Conservation (phyloP, 1,140 invertebrate genomes). For the Drosophila mojavensis region DNA sequence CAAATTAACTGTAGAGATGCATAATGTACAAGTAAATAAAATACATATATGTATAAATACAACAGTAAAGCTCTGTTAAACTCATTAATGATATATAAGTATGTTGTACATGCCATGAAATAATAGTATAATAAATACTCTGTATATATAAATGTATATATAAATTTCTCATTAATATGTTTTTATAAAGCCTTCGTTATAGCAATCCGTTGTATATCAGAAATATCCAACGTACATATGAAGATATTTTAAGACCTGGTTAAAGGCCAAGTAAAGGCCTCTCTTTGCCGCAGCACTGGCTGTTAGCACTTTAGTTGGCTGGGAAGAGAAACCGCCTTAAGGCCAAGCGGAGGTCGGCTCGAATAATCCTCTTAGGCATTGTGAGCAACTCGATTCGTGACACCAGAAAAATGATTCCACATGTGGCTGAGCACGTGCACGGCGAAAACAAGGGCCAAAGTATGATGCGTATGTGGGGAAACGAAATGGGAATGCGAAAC, state of each 20-base stretch:
- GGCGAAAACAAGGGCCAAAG: conserved; percentile 9
- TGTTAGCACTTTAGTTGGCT: conserved; percentile 22
- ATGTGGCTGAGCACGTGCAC: conserved; percentile 24
- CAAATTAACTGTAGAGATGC: too few relatives aligned
- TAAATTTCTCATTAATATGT: too few relatives aligned
- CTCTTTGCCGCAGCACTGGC: neutral
- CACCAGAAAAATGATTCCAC: conserved; percentile 33
- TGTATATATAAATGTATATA: too few relatives aligned
- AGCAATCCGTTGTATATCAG: neutral
- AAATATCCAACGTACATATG: neutral
- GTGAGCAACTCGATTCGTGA: conserved; percentile 32
- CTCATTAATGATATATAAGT: too few relatives aligned
- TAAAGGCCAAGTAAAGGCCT: conserved; percentile 15
- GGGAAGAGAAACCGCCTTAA: neutral
- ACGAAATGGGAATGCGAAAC: neutral
- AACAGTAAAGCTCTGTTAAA: too few relatives aligned
- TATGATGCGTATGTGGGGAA: conserved; percentile 5
- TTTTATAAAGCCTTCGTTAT: too few relatives aligned
- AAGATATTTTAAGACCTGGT: neutral
- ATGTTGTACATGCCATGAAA: too few relatives aligned
- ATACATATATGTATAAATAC: too few relatives aligned
- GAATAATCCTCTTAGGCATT: conserved; percentile 24
- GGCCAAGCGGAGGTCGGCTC: conserved; percentile 14
- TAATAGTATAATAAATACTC: too few relatives aligned
- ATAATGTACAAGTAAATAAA: neutral